These are phyloP conservation scores for Noctilio leporinus DNA, from an alignment of 2,113 vertebrate species.

Conservation along the genomic window DNA sequence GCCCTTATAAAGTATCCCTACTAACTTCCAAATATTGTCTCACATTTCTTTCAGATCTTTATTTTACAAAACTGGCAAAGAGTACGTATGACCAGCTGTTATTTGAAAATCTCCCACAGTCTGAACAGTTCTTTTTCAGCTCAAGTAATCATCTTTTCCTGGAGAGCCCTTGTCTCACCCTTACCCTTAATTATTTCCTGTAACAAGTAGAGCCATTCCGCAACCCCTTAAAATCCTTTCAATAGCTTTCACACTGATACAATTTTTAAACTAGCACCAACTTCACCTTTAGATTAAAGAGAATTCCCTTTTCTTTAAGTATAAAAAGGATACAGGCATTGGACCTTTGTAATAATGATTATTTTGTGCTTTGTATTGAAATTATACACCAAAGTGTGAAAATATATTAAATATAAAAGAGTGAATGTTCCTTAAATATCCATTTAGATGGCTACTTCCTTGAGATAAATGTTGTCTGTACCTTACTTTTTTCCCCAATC, in stretches of 20 bases:
- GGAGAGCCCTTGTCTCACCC: background rate
- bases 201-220: background rate
- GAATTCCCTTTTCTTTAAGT: background rate
- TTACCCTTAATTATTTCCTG: slow-evolving; percentile 19
- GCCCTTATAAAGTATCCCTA: background rate
- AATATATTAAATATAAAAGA: background rate
- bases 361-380: background rate
- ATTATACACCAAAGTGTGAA: background rate
- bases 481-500: background rate
- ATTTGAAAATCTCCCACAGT: slow-evolving; percentile 2
- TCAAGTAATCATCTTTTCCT: slow-evolving; percentile 19
- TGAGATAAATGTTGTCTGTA: background rate
- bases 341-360: background rate
- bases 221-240: slow-evolving; percentile 26
- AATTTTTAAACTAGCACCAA: background rate
- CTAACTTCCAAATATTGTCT: background rate
- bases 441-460: background rate
- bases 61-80: background rate
- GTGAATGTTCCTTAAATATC: background rate
- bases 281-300: slow-evolving; percentile 34
- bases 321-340: background rate
- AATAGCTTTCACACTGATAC: background rate
- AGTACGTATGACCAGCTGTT: background rate
- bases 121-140: background rate
- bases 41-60: slow-evolving; percentile 10